Evolutionary conservation across 1,140 invertebrate genomes (phyloP), one percentile per base, ranked within the genome.

Genomic region (Orussus abietinus): DNA sequence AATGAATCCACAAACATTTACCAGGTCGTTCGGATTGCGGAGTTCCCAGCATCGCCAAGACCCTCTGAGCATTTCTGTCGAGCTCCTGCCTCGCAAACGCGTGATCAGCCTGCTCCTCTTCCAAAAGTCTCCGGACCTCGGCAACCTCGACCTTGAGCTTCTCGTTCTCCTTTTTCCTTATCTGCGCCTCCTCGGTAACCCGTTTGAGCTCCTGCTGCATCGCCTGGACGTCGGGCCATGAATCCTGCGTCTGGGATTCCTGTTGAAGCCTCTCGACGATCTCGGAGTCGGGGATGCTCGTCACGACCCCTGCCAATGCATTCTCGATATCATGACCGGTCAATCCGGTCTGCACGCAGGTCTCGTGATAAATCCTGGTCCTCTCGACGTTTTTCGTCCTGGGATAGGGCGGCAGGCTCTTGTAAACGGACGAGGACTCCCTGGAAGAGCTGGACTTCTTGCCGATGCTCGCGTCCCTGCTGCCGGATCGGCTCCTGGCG

Each of bases 361-460:
- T 84, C 65, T 90, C 88, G 43, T 88, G 86, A 59, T 88, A 90
- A 41, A 90, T 90, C 50, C 80, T 76, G 0, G 83, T 87, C 53
- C 75, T 77, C 15, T 67, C 57, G 1, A 37, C 22, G 0, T 62
- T 56, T 51, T 75, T 77, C 22, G 69, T 71, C 11, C 69, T 69
- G 7, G 76, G 74, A 42, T 76, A 75, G 0, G 78, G 77, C 0
- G 78, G 79, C 18, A 77, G 52, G 1, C 72, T 75, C 45, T 78
- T 76, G 22, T 75, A 67, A 58, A 55, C 10, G 53, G 45, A 40
- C 29, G 58, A 57, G 4, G 54, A 56, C 21, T 66, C 5, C 72
- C 65, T 18, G 64, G 71, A 38, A 67, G 68, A 73, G 62, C 34
- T 55, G 47, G 18, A 68, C 71, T 63, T 62, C 59, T 59, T 51